A percentile compares a stretch with the other conserved stretches of the same genome.
Conservation (phyloP, 2,797 vertebrate species). For the Iguana delicatissima region DNA sequence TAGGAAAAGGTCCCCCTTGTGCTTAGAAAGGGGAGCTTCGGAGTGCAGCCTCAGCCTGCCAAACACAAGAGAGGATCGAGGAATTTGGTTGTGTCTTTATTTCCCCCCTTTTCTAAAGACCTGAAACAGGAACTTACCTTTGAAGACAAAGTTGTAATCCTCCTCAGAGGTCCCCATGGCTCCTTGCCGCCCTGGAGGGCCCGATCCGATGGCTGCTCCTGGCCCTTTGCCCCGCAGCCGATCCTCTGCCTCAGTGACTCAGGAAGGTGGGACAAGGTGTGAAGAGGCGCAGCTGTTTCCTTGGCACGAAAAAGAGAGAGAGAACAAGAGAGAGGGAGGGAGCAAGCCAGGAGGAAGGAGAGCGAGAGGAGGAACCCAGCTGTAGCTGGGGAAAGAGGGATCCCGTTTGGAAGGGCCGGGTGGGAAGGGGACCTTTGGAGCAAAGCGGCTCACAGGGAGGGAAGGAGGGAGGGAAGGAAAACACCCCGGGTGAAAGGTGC, state of each 20-base stretch:
- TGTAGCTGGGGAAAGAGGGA: background rate
- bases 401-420: background rate
- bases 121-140: conserved; percentile 83
- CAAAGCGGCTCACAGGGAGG: background rate
- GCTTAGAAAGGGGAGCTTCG: too few relatives aligned
- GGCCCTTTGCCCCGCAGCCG: too few relatives aligned
- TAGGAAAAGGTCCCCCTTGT: too few relatives aligned
- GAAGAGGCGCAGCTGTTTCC: conserved; percentile 35
- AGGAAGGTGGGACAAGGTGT: conserved; percentile 35
- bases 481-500: background rate
- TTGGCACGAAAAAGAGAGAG: fast-evolving
- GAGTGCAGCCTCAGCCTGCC: too few relatives aligned
- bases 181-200: background rate
- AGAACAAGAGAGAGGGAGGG: too few relatives aligned
- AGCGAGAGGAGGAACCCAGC: conserved; percentile 40
- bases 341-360: background rate
- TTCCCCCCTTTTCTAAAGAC: too few relatives aligned
- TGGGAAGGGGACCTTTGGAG: background rate
- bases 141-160: conserved; percentile 96
- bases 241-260: background rate
- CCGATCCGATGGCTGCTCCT: background rate
- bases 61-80: too few relatives aligned
- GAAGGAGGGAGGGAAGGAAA: background rate
- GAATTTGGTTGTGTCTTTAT: too few relatives aligned
- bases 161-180: conserved; percentile 87